Evolutionary conservation across 2,113 vertebrate genomes (phyloP).

Genomic region (Peromyscus polionotus): DNA sequence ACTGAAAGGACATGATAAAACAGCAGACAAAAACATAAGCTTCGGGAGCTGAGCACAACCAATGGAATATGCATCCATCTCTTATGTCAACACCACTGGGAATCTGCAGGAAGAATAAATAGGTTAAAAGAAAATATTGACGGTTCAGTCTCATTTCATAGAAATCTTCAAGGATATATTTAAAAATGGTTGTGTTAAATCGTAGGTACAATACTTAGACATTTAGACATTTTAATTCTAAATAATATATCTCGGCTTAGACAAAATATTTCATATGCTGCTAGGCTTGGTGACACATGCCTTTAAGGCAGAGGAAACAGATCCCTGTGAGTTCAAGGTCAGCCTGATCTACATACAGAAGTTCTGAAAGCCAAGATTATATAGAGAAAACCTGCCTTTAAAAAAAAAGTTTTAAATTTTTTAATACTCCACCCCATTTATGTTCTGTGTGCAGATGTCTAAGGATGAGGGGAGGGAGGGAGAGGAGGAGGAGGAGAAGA

Average conservation of each 20-base stretch:
- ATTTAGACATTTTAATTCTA: constrained; percentile 32
- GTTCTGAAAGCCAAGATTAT: not conserved
- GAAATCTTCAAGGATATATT: constrained; percentile 36
- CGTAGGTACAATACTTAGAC: constrained; percentile 27
- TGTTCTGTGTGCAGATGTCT: not conserved
- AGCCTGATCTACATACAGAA: not conserved
- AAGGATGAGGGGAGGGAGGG: not conserved
- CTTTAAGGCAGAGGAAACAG: not conserved
- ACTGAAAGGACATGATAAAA: not conserved
- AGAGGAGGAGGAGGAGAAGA: not conserved
- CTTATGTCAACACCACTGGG: not conserved
- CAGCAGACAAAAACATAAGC: not conserved
- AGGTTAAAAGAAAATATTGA: not conserved
- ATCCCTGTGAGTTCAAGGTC: not conserved
- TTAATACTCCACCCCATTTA: not conserved
- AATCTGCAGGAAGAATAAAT: not conserved
- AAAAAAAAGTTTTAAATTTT: not conserved
- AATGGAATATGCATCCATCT: not conserved
- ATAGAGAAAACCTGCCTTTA: not conserved
- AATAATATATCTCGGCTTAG: not conserved
- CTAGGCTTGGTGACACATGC: not conserved
- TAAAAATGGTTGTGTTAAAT: constrained; percentile 4
- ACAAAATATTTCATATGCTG: constrained; percentile 27
- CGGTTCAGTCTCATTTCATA: not conserved
- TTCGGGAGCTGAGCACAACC: not conserved